Evolutionary conservation across 1,140 invertebrate genomes (phyloP).

Genomic region (Cotesia glomerata): DNA sequence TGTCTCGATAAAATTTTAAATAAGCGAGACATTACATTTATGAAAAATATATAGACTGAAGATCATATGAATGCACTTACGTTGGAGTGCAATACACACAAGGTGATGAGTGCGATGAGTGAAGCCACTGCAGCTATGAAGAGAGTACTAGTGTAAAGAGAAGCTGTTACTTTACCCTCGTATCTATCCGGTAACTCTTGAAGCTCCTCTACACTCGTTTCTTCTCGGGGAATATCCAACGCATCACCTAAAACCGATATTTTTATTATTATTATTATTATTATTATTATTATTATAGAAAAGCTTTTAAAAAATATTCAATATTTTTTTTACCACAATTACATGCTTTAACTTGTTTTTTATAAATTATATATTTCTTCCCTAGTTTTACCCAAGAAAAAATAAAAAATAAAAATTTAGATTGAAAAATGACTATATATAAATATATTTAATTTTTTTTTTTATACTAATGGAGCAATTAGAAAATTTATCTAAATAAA

Average conservation of each 20-base stretch:
- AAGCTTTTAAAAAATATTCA: not conserved
- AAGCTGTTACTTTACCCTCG: conserved; percentile 57
- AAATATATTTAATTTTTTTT: no score
- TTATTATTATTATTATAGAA: not conserved
- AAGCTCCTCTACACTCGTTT: conserved; percentile 51
- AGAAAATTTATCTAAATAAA: no score
- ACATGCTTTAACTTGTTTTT: no score
- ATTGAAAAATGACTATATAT: no score
- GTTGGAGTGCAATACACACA: conserved; percentile 44
- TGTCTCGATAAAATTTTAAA: no score
- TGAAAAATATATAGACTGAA: no score
- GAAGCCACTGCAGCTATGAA: conserved; percentile 50
- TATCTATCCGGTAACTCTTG: conserved; percentile 56
- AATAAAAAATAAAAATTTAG: no score
- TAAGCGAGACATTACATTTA: no score
- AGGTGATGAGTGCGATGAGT: conserved; percentile 46
- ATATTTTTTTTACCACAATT: no score
- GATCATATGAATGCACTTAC: conserved; percentile 36
- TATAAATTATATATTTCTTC: no score
- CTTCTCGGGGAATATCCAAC: conserved; percentile 36
- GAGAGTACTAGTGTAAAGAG: conserved; percentile 55
- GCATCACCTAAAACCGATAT: conserved; percentile 38
- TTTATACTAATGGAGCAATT: no score
- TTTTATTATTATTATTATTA: not conserved
- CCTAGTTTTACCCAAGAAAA: no score